Conservation (phyloP, 2,888 invertebrate species). For the Coelinius sp. region DNA sequence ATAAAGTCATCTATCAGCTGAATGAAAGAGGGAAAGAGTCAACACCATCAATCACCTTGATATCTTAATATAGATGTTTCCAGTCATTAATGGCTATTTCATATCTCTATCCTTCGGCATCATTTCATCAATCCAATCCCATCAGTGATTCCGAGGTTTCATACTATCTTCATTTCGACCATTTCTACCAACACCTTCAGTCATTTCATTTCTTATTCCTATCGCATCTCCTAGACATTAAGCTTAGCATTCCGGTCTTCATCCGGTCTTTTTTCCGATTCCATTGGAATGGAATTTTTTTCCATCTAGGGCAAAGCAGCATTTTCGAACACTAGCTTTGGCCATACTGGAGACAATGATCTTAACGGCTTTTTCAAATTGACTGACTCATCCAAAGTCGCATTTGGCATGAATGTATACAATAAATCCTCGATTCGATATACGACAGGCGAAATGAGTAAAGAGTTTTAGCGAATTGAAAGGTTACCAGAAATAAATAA, state of each 20-base stretch:
- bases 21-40: too few species aligned
- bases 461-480: constrained; percentile 28
- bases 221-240: neutral
- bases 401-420: constrained; percentile 29
- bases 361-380: constrained; percentile 56
- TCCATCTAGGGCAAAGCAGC: neutral
- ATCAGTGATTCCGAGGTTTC: neutral
- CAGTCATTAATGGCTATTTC: too few species aligned
- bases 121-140: neutral
- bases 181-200: neutral
- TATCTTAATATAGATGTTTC: neutral
- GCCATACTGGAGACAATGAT: constrained; percentile 60
- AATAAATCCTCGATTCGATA: too few species aligned
- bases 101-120: neutral
- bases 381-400: constrained; percentile 27
- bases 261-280: neutral
- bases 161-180: neutral
- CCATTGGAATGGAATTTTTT: neutral
- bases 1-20: neutral
- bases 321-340: constrained; percentile 37
- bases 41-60: neutral
- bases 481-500: constrained; percentile 40
- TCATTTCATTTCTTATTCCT: neutral
- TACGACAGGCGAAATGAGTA: neutral
- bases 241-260: neutral